Percentiles rank a stretch among this genome's conserved stretches.
phyloP scores from a whole-genome alignment of 1,140 invertebrate genomes.

The Drosophila tristis region DNA sequence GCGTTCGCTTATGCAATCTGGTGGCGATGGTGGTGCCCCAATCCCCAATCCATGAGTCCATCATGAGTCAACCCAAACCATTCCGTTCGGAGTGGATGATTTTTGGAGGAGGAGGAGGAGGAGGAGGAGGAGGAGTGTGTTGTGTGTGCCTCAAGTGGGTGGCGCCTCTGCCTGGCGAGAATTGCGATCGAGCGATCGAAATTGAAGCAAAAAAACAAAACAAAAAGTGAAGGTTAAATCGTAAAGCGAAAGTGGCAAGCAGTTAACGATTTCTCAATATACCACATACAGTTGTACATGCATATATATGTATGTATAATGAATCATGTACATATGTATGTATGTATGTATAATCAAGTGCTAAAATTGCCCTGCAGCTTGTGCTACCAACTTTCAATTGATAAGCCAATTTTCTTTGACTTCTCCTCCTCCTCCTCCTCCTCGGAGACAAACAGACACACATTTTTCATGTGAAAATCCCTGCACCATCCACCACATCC shows the following conservation, averaged over 20 bases:
- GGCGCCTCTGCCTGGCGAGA: constrained; percentile 60
- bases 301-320: constrained; percentile 38
- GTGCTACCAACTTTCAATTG: constrained; percentile 58
- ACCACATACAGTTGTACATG: constrained; percentile 12
- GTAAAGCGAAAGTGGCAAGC: constrained; percentile 64
- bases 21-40: not conserved
- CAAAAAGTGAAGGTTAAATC: constrained; percentile 74
- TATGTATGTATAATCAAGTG: constrained; percentile 35
- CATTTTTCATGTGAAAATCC: constrained; percentile 73
- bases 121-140: constrained; percentile 22
- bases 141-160: constrained; percentile 55
- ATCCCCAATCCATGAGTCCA: constrained; percentile 27
- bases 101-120: not conserved
- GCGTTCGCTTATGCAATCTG: constrained; percentile 48
- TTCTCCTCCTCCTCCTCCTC: constrained; percentile 48
- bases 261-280: constrained; percentile 62
- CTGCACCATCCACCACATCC: not conserved
- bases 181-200: constrained; percentile 32
- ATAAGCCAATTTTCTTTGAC: constrained; percentile 60
- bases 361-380: constrained; percentile 53
- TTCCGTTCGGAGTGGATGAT: too few relatives aligned
- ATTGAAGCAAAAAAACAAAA: constrained; percentile 44
- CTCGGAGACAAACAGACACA: constrained; percentile 20
- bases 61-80: constrained; percentile 5
- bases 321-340: not conserved